Evolutionary conservation across 2,888 invertebrate species (phyloP).

Genomic region (Nephrocerus scutellatus): DNA sequence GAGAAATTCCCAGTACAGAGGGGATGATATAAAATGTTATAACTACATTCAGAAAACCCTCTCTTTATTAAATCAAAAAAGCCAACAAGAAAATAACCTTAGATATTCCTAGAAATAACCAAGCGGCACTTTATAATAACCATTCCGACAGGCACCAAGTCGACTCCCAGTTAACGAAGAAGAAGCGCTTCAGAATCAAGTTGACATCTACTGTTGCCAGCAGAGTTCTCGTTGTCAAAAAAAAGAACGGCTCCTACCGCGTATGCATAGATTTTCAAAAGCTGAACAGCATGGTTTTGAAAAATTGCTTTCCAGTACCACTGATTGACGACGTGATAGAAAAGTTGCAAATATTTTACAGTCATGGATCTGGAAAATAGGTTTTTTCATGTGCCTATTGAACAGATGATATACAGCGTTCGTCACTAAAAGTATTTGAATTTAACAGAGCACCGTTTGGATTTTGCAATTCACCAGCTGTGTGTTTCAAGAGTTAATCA

Average conservation of each 20-base stretch:
- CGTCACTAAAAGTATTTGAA: slow-evolving; percentile 40
- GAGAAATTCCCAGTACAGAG: too few relatives aligned
- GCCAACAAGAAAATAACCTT: too few relatives aligned
- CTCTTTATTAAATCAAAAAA: too few relatives aligned
- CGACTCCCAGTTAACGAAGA: too few relatives aligned
- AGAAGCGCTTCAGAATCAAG: slow-evolving; percentile 6
- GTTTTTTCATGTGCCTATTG: slow-evolving; percentile 17
- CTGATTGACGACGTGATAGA: slow-evolving; percentile 16
- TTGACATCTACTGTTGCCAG: slow-evolving; percentile 10
- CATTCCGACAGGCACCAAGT: too few relatives aligned
- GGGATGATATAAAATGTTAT: too few relatives aligned
- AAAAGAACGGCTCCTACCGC: slow-evolving; percentile 14
- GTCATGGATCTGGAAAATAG: slow-evolving; percentile 18
- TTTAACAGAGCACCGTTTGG: slow-evolving; percentile 43
- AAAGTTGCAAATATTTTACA: slow-evolving; percentile 14
- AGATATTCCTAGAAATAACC: too few relatives aligned
- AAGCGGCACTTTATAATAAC: too few relatives aligned
- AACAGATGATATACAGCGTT: slow-evolving; percentile 28
- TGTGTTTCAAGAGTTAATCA: slow-evolving; percentile 18
- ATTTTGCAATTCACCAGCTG: slow-evolving; percentile 35
- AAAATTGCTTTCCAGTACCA: slow-evolving; percentile 34
- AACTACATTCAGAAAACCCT: too few relatives aligned
- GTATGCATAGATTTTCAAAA: slow-evolving; percentile 41
- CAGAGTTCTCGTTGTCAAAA: slow-evolving; percentile 13
- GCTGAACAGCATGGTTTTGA: slow-evolving; percentile 35